Conservation (phyloP, 2,888 invertebrate species). For the Julus scandinavius region DNA sequence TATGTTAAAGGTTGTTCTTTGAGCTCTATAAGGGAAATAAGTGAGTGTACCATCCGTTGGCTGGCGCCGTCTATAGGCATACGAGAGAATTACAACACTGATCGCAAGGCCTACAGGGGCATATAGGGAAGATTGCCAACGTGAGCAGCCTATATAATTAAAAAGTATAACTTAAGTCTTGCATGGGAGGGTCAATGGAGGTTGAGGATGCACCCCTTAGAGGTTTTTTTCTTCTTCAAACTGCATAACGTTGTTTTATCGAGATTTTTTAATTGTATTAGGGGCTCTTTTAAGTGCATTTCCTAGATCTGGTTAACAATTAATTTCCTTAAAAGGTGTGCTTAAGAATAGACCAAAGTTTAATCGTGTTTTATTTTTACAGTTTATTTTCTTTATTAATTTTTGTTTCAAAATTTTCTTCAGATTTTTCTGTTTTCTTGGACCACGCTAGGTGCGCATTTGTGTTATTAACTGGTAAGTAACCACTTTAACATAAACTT, state of each 20-base stretch:
- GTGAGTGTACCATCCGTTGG: constrained; percentile 5
- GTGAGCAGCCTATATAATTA: constrained; percentile 34
- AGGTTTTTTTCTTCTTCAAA: not conserved
- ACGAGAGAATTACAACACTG: not conserved
- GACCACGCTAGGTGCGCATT: not conserved
- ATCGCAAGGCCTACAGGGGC: constrained; percentile 19
- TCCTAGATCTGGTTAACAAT: not conserved
- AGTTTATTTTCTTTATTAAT: not conserved
- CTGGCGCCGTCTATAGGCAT: constrained; percentile 31
- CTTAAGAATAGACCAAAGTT: not conserved
- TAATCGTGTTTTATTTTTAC: not conserved
- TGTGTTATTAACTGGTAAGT: not conserved
- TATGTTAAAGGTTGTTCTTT: constrained; percentile 43
- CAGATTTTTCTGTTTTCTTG: not conserved
- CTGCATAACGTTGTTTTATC: not conserved
- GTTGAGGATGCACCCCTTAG: constrained; percentile 28
- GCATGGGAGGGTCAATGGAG: not conserved
- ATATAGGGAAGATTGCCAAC: not conserved
- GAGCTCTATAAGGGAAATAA: constrained; percentile 12
- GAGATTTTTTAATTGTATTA: constrained; percentile 15
- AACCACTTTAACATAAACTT: not conserved
- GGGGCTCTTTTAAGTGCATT: constrained; percentile 9
- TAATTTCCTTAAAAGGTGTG: constrained; percentile 15
- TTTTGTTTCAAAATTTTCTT: not conserved
- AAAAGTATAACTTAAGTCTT: not conserved